A percentile compares a stretch with the other conserved stretches of the same genome.
Conservation (phyloP, 2,888 invertebrate genomes). For the Catocala fraxini region DNA sequence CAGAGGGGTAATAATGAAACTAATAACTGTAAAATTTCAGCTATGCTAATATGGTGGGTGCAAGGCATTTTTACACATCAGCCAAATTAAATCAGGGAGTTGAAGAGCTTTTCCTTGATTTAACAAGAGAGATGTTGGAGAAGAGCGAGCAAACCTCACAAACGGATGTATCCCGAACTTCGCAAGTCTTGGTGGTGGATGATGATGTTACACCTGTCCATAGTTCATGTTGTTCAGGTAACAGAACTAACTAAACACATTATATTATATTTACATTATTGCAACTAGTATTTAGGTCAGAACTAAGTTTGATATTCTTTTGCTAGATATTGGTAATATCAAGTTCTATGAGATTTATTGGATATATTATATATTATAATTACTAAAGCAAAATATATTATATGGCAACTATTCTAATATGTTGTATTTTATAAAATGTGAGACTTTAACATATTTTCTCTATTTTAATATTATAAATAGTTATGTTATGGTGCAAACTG, state of each 20-base stretch:
- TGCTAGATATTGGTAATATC: constrained; percentile 31
- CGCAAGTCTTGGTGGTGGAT: constrained; percentile 78
- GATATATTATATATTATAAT: constrained; percentile 2
- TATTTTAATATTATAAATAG: neutral
- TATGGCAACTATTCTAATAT: constrained; percentile 31
- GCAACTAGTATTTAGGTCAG: constrained; percentile 16
- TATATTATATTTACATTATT: constrained; percentile 4
- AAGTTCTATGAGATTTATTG: constrained; percentile 23
- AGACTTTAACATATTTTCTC: neutral
- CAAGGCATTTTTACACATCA: constrained; percentile 96
- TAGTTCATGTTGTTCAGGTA: constrained; percentile 74
- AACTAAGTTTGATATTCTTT: constrained; percentile 20
- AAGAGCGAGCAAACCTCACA: constrained; percentile 66
- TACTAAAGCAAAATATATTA: constrained; percentile 8
- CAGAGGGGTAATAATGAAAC: too few species aligned
- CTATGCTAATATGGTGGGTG: constrained; percentile 96
- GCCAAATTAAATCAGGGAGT: constrained; percentile 97
- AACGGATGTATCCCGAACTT: constrained; percentile 62
- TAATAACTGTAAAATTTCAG: constrained; percentile 77
- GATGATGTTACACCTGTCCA: constrained; percentile 71
- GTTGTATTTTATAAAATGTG: constrained; percentile 9
- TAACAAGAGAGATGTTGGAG: constrained; percentile 92
- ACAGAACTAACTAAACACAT: constrained; percentile 58
- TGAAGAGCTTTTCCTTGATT: constrained; percentile 95
- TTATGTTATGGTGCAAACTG: neutral